A percentile compares a stretch with the other conserved stretches of the same genome.
phyloP scores from a whole-genome alignment of 2,888 invertebrate genomes.

The Gandaritis pyraliata region DNA sequence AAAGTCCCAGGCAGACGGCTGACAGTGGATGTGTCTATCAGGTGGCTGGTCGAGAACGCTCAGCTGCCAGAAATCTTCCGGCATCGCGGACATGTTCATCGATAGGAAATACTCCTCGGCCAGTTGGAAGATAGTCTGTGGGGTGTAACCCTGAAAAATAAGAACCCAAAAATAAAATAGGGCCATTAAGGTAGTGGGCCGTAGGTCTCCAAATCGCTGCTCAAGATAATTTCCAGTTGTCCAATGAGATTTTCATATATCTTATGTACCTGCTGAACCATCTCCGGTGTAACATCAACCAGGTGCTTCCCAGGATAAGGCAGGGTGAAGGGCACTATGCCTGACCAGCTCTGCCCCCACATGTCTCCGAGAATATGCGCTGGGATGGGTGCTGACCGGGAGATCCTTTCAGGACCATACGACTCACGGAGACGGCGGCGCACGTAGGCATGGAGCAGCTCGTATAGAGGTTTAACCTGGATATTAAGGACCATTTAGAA shows the following conservation, averaged over 20 bases:
- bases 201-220: no score
- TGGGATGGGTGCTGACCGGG: conserved; percentile 91
- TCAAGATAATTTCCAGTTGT: no score
- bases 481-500: conserved; percentile 13
- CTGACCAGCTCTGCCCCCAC: conserved; percentile 95
- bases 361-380: conserved; percentile 95
- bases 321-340: conserved; percentile 91
- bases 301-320: conserved; percentile 94
- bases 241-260: no score
- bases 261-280: conserved; percentile 86
- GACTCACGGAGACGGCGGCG: conserved; percentile 91
- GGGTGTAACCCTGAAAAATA: conserved; percentile 89
- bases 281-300: conserved; percentile 92
- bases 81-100: conserved; percentile 93
- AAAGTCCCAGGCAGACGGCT: conserved; percentile 97
- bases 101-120: conserved; percentile 97
- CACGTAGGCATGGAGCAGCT: conserved; percentile 94
- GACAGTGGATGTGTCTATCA: conserved; percentile 91
- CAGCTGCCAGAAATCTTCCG: conserved; percentile 94
- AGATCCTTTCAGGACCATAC: conserved; percentile 93
- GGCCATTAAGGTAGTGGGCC: no score
- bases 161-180: no score
- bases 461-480: conserved; percentile 92
- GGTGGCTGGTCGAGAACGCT: conserved; percentile 93
- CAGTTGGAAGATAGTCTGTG: conserved; percentile 91